phyloP scores from a whole-genome alignment of 2,888 invertebrate genomes.

The Drosophila nr. perissopoda region DNA sequence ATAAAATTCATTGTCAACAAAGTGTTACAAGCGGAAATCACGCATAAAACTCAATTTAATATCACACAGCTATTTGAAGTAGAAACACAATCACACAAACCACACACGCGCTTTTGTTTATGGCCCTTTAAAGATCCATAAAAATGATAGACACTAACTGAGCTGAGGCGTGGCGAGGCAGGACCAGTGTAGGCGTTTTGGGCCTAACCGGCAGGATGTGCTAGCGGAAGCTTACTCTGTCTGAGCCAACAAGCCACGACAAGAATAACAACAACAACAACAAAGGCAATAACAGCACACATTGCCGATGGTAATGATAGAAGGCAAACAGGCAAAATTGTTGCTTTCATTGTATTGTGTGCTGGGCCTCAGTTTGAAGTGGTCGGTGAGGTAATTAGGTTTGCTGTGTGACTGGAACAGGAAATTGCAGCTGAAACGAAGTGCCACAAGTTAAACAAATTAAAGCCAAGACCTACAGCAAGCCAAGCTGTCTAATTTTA shows the following conservation, averaged over 20 bases:
- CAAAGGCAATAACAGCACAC: conserved; percentile 31
- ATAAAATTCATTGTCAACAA: conserved; percentile 70
- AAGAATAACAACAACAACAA: conserved; percentile 47
- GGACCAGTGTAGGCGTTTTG: conserved; percentile 41
- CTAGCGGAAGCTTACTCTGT: conserved; percentile 67
- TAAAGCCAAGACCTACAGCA: not conserved
- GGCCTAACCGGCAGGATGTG: conserved; percentile 64
- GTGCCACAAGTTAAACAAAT: conserved; percentile 17
- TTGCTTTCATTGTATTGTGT: conserved; percentile 37
- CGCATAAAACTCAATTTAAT: conserved; percentile 78
- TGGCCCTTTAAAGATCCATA: conserved; percentile 71
- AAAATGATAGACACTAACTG: conserved; percentile 69
- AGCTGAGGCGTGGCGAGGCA: conserved; percentile 18
- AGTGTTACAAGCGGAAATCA: conserved; percentile 77
- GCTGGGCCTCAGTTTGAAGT: not conserved
- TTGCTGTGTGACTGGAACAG: conserved; percentile 44
- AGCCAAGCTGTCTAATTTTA: not conserved
- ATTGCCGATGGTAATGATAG: conserved; percentile 41
- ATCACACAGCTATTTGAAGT: conserved; percentile 44
- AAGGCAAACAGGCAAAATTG: conserved; percentile 47
- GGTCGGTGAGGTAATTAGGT: conserved; percentile 48
- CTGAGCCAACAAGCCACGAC: conserved; percentile 50
- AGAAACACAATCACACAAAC: conserved; percentile 24
- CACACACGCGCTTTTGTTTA: conserved; percentile 57
- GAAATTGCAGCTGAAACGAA: conserved; percentile 58